Conservation (phyloP, 2,113 vertebrate species). For the Galemys pyrenaicus region DNA sequence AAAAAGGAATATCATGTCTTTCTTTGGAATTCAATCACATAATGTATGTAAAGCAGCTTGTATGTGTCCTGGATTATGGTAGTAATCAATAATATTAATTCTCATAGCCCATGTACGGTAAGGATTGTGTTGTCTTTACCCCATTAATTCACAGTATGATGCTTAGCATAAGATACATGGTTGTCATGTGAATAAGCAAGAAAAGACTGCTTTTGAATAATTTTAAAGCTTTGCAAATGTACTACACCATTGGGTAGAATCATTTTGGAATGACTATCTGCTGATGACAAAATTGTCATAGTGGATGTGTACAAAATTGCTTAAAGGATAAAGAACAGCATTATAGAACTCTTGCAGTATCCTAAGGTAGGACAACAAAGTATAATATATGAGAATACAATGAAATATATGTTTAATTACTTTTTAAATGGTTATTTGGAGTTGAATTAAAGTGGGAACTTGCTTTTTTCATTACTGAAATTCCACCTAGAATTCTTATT, state of each 20-base stretch:
- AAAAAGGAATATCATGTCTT: constrained; percentile 23
- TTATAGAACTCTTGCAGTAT: background rate
- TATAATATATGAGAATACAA: background rate
- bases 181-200: background rate
- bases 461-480: constrained; percentile 32
- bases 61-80: constrained; percentile 39
- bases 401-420: background rate
- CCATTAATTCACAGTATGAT: background rate
- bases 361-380: background rate
- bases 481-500: constrained; percentile 1
- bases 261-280: constrained; percentile 45
- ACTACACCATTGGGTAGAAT: background rate
- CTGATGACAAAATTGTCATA: constrained; percentile 22
- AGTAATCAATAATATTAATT: constrained; percentile 53
- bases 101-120: constrained; percentile 34
- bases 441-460: constrained; percentile 4
- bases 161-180: background rate
- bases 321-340: background rate
- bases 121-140: constrained; percentile 38
- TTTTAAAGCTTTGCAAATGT: background rate
- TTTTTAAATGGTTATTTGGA: background rate
- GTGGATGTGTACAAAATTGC: background rate
- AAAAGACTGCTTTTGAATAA: constrained; percentile 14
- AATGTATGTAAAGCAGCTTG: constrained; percentile 59
- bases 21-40: constrained; percentile 54